Conservation (phyloP, 1,140 invertebrate species). For the Helicoverpa armigera region DNA sequence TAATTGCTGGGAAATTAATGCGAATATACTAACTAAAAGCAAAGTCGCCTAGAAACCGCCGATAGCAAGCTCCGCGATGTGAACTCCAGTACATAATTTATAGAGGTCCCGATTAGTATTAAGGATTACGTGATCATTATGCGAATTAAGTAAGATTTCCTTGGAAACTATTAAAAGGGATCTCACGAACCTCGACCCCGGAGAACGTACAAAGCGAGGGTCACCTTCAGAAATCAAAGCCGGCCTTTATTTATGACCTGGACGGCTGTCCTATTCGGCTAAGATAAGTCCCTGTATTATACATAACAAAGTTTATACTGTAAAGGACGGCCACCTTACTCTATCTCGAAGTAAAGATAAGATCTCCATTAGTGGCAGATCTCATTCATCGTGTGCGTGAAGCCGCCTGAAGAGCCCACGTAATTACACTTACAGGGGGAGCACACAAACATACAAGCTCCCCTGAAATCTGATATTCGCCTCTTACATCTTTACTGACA, state of each 20-base stretch:
- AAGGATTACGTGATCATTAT: slow-evolving; percentile 75
- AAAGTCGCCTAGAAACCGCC: slow-evolving; percentile 25
- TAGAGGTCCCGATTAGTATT: slow-evolving; percentile 66
- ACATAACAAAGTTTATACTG: slow-evolving; percentile 76
- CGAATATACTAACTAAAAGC: slow-evolving; percentile 48
- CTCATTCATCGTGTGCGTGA: slow-evolving; percentile 81
- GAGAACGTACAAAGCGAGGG: slow-evolving; percentile 70
- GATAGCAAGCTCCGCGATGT: slow-evolving; percentile 23
- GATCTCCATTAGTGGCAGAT: slow-evolving; percentile 82
- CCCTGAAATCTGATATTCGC: slow-evolving; percentile 66
- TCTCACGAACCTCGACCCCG: slow-evolving; percentile 68
- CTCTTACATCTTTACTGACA: slow-evolving; percentile 53
- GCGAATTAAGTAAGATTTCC: slow-evolving; percentile 76
- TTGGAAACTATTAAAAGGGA: slow-evolving; percentile 80
- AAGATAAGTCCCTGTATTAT: slow-evolving; percentile 79
- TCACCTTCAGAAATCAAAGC: slow-evolving; percentile 84
- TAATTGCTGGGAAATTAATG: slow-evolving; percentile 76
- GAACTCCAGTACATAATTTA: slow-evolving; percentile 59
- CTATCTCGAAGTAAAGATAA: slow-evolving; percentile 78
- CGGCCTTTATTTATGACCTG: slow-evolving; percentile 83
- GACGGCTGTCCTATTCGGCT: slow-evolving; percentile 70
- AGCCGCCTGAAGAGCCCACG: slow-evolving; percentile 63
- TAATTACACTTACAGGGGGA: slow-evolving; percentile 76
- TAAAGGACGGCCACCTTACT: slow-evolving; percentile 77
- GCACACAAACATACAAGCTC: slow-evolving; percentile 65